Evolutionary conservation across 2,888 invertebrate species (phyloP).

Genomic region (Drosophila imparisetae): DNA sequence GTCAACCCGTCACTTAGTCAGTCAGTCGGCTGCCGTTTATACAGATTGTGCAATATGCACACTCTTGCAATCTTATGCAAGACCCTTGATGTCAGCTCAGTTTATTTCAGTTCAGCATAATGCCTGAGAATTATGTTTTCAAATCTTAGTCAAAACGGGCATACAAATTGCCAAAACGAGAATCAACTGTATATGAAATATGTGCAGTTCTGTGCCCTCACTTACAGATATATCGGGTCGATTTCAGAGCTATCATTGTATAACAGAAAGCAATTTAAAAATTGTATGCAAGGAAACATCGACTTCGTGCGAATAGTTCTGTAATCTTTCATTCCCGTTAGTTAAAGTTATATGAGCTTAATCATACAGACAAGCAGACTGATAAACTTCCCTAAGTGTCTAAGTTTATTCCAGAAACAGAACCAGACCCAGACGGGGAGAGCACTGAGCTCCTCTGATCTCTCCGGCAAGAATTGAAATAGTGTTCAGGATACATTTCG

Average conservation of each 20-base stretch:
- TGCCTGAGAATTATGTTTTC: conserved; percentile 13
- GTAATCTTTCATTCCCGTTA: not conserved
- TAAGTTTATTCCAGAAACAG: conserved; percentile 29
- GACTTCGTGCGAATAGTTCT: not conserved
- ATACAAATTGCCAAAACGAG: conserved; percentile 13
- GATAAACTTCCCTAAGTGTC: conserved; percentile 37
- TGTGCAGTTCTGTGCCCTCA: not conserved
- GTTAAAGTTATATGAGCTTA: not conserved
- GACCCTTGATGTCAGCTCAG: conserved; percentile 28
- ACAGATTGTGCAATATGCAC: conserved; percentile 41
- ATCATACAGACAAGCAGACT: conserved; percentile 1
- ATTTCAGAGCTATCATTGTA: not conserved
- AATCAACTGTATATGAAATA: not conserved
- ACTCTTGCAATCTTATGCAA: conserved; percentile 34
- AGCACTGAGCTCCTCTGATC: conserved; percentile 32
- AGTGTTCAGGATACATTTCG: conserved; percentile 39
- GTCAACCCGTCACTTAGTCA: conserved; percentile 11
- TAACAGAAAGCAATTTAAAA: not conserved
- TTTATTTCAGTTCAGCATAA: conserved; percentile 9
- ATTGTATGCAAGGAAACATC: not conserved
- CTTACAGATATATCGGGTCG: not conserved
- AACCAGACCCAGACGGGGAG: not conserved
- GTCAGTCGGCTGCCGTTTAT: conserved; percentile 21
- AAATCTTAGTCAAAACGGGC: conserved; percentile 17
- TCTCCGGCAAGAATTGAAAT: conserved; percentile 34